phyloP scores from a whole-genome alignment of 1,140 invertebrate genomes.

The Camponotus pennsylvanicus region DNA sequence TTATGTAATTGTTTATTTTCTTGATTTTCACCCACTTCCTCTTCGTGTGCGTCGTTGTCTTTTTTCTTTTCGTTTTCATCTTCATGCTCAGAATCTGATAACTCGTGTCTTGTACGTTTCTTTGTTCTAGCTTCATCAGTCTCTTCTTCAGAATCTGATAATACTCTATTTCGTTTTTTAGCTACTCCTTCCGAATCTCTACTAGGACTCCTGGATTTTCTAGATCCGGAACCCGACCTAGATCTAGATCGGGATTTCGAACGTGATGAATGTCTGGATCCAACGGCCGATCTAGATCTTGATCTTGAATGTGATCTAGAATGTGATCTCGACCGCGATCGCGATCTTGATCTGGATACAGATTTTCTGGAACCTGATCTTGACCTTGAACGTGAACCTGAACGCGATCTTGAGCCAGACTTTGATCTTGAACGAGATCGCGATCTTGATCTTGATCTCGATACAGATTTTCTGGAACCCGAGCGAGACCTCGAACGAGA shows the following conservation, averaged over 20 bases:
- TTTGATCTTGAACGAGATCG: slow-evolving; percentile 68
- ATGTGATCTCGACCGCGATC: slow-evolving; percentile 74
- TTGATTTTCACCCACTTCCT: slow-evolving; percentile 81
- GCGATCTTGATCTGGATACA: slow-evolving; percentile 13
- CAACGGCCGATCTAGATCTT: slow-evolving; percentile 69
- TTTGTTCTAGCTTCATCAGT: slow-evolving; percentile 80
- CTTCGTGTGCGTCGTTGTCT: slow-evolving; percentile 69
- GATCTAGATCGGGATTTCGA: slow-evolving; percentile 81
- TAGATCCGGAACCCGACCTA: slow-evolving; percentile 80
- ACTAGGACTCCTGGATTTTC: slow-evolving; percentile 78
- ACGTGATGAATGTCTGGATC: slow-evolving; percentile 79
- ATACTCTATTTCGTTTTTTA: slow-evolving; percentile 83
- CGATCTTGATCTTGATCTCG: slow-evolving; percentile 70
- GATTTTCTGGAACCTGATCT: background rate
- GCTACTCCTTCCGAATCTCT: slow-evolving; percentile 76
- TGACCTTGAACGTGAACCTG: slow-evolving; percentile 73
- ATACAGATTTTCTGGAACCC: slow-evolving; percentile 81
- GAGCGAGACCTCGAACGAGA: slow-evolving; percentile 75
- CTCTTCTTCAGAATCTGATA: slow-evolving; percentile 88
- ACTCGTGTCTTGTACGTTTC: slow-evolving; percentile 81
- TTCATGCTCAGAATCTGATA: slow-evolving; percentile 82
- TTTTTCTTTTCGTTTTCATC: slow-evolving; percentile 74
- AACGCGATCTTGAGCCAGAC: slow-evolving; percentile 77
- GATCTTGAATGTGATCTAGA: slow-evolving; percentile 71
- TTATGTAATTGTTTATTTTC: slow-evolving; percentile 53